Conservation (phyloP, 2,888 invertebrate species). For the Lottia scabra region DNA sequence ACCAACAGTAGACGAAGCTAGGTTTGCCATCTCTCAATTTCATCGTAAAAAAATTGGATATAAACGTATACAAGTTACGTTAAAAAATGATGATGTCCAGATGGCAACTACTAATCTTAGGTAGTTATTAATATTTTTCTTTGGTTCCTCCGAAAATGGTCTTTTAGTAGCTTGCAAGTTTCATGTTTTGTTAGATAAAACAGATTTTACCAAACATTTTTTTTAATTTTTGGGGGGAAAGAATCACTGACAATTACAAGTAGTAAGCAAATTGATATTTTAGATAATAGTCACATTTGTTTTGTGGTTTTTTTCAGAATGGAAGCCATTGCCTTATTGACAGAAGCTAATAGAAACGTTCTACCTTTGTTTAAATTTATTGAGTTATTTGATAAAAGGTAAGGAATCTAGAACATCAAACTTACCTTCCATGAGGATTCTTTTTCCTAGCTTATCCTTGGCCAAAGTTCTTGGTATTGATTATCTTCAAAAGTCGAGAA, state of each 20-base stretch:
- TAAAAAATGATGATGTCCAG: slow-evolving; percentile 53
- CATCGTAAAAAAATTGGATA: slow-evolving; percentile 86
- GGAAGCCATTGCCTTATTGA: slow-evolving; percentile 80
- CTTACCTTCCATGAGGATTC: too few relatives aligned
- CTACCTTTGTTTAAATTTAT: slow-evolving; percentile 85
- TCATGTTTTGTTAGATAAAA: too few relatives aligned
- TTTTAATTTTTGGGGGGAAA: background rate
- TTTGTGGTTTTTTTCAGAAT: too few relatives aligned
- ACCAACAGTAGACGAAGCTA: slow-evolving; percentile 77
- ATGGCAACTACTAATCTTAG: slow-evolving; percentile 51
- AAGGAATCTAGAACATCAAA: too few relatives aligned
- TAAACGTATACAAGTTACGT: slow-evolving; percentile 80
- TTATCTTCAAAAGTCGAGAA: too few relatives aligned
- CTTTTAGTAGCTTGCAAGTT: too few relatives aligned
- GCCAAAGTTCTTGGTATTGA: too few relatives aligned
- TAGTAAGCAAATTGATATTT: too few relatives aligned
- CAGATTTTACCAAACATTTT: background rate
- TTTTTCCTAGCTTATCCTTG: too few relatives aligned
- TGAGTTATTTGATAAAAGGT: slow-evolving; percentile 84
- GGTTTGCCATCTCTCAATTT: slow-evolving; percentile 82
- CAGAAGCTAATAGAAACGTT: slow-evolving; percentile 80
- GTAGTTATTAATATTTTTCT: slow-evolving; percentile 30
- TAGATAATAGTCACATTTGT: too few relatives aligned
- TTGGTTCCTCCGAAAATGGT: too few relatives aligned
- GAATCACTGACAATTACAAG: background rate